Evolutionary conservation across 1,140 invertebrate genomes (phyloP), one percentile per base, ranked within the genome.

Genomic region (Panagrolaimus sp.): DNA sequence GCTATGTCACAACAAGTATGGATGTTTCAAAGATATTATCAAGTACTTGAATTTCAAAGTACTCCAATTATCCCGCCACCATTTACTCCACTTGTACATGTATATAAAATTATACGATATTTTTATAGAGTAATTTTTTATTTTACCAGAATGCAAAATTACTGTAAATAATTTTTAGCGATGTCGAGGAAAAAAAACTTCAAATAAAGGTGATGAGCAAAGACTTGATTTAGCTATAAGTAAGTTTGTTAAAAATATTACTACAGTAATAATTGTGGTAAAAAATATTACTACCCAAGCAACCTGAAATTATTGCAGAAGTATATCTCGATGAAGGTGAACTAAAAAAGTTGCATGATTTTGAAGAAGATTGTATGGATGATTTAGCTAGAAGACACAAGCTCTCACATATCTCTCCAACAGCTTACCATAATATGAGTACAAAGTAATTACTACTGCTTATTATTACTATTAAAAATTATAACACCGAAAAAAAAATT

Each of bases 11-110:
- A 94, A 85, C 90, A 96, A 88, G 91, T 97, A 0, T 98, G 94
- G 94, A 96, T 96, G 90, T 98, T 96, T 83, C 93, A 97, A 87
- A 87, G 94, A 65, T 98, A 96, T 85, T 91, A 91, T n/a, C 91
- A 97, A 63, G 93, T 97, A 9, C 93, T 97, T 89, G 93, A 97
- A 81, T 97, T 97, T 82, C 93, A 97, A 84, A 90, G 93, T 79
- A 96, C 95, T 74, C 94, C 95, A 0, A 89, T 96, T 7, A 86
- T 98, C 65, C 94, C 95, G 4, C 93, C 95, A 0, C 95, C 95
- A 0, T 87, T 98, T 48, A 96, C 96, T 70, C 87, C 91, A 51
- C 87, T 98, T 69, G 62, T 93, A 91, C 84, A 88, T 92, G 23
- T 84, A 92, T 20, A 85, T 92, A 42, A 92, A 43, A 63, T 64